phyloP scores from a whole-genome alignment of 2,113 vertebrate species.

The Cettia cetti region DNA sequence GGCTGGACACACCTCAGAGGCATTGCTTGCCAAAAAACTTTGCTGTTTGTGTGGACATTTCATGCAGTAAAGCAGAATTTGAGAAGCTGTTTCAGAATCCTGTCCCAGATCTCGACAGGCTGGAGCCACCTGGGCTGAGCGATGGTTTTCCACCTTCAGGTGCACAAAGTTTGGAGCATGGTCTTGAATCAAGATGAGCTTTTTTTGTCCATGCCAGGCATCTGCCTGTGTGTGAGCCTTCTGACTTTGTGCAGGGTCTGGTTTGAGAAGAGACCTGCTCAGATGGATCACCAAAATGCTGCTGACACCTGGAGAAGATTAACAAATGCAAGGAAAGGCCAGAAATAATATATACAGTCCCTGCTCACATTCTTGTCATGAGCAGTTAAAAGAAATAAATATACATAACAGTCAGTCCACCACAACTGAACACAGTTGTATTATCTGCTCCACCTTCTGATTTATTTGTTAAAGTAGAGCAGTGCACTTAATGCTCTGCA shows the following conservation, averaged over 20 bases:
- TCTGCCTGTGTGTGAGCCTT: background rate
- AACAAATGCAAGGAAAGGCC: slow-evolving; percentile 5
- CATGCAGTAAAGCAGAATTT: background rate
- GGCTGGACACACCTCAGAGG: background rate
- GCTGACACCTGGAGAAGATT: background rate
- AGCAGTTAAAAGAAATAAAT: slow-evolving; percentile 52
- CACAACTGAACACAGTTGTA: slow-evolving; percentile 38
- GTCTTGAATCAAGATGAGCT: background rate
- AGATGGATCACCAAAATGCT: background rate
- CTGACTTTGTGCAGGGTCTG: background rate
- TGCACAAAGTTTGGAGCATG: background rate
- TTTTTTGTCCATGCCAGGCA: background rate
- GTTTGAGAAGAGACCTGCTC: background rate
- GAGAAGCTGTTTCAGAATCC: background rate
- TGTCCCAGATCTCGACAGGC: background rate
- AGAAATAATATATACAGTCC: background rate
- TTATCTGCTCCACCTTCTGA: slow-evolving; percentile 39
- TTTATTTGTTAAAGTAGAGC: slow-evolving; percentile 54
- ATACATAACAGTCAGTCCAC: background rate
- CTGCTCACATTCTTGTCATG: slow-evolving; percentile 37
- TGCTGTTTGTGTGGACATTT: accelerated
- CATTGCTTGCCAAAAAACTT: background rate
- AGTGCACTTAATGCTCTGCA: background rate
- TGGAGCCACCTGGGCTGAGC: background rate
- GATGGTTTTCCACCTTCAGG: background rate